A percentile compares a stretch with the other conserved stretches of the same genome.
Conservation (phyloP, 2,888 invertebrate species). For the Rotaria macrura region DNA sequence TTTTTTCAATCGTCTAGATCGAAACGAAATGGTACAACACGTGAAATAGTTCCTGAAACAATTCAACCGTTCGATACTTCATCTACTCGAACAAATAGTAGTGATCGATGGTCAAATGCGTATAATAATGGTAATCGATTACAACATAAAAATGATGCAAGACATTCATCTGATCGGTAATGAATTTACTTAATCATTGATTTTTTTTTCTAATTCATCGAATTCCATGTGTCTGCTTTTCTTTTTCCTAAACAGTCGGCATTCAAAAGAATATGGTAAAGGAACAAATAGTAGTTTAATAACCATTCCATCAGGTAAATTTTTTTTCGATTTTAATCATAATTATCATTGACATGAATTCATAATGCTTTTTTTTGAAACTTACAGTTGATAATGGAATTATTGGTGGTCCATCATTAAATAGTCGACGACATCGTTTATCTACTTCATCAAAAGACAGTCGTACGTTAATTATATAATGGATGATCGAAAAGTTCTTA, state of each 20-base stretch:
- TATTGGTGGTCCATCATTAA: neutral
- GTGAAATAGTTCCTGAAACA: neutral
- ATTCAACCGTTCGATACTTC: neutral
- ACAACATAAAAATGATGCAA: neutral
- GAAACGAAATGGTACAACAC: neutral
- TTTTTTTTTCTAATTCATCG: too few species aligned
- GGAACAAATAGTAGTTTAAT: neutral
- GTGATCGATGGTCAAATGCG: neutral
- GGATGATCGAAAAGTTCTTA: too few species aligned
- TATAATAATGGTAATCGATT: neutral
- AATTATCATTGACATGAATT: neutral
- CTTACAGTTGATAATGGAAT: neutral
- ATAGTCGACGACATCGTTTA: neutral
- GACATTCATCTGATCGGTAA: slow-evolving; percentile 13
- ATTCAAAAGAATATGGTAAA: slow-evolving; percentile 5
- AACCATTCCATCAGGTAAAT: neutral
- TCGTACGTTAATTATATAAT: slow-evolving; percentile 9
- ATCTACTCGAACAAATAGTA: neutral
- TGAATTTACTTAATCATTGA: too few species aligned
- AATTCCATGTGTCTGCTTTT: too few species aligned
- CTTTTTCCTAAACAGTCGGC: too few species aligned
- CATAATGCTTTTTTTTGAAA: neutral
- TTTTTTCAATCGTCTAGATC: neutral
- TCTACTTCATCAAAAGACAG: slow-evolving; percentile 11
- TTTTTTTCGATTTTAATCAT: too few species aligned